Evolutionary conservation across 1,140 invertebrate species (phyloP).

Genomic region (Meloidogyne hapla): DNA sequence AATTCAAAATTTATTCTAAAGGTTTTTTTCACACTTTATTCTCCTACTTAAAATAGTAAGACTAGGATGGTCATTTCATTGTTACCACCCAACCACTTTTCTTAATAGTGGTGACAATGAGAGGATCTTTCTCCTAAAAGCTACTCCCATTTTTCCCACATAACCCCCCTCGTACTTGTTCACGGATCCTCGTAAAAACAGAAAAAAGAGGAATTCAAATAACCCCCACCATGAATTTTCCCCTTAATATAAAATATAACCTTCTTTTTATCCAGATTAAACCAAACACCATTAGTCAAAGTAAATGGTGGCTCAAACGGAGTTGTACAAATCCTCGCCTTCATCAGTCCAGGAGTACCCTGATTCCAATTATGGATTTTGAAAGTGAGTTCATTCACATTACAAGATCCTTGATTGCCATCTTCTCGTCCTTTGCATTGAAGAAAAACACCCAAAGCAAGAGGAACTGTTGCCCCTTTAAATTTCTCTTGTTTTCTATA

Average conservation of each 20-base stretch:
- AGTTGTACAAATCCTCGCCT: background rate
- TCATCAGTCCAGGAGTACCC: background rate
- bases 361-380: background rate
- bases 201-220: too few relatives aligned
- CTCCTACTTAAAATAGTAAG: too few relatives aligned
- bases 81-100: too few relatives aligned
- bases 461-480: background rate
- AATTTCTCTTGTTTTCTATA: background rate
- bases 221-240: too few relatives aligned
- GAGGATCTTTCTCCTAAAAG: too few relatives aligned
- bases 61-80: too few relatives aligned
- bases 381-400: background rate
- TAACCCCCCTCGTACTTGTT: too few relatives aligned
- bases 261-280: background rate
- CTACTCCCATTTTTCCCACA: too few relatives aligned
- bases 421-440: background rate
- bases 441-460: background rate
- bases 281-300: background rate
- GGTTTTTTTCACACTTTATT: too few relatives aligned
- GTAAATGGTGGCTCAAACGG: background rate
- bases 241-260: background rate
- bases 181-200: too few relatives aligned
- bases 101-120: too few relatives aligned
- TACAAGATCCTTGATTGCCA: background rate
- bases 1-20: too few relatives aligned